Conservation (phyloP, 2,888 invertebrate genomes). For the Drosophila kuntzei region DNA sequence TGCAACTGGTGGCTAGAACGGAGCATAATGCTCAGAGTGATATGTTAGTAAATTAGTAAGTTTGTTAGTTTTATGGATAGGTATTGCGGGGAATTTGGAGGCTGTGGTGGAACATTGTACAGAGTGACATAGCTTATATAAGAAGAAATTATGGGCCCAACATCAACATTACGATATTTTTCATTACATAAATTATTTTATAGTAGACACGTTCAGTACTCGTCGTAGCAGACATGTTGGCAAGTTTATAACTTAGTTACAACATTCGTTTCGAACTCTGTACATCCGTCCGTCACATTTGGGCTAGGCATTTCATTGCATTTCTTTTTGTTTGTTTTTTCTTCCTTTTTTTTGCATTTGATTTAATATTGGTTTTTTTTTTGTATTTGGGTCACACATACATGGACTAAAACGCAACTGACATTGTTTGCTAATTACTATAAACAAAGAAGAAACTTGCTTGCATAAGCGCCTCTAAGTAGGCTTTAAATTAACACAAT, state of each 20-base stretch:
- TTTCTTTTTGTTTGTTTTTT: neutral
- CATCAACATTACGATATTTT: conserved; percentile 85
- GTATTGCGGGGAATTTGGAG: conserved; percentile 31
- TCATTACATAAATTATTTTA: conserved; percentile 85
- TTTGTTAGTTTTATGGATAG: conserved; percentile 23
- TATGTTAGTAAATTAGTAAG: conserved; percentile 29
- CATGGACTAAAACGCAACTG: conserved; percentile 47
- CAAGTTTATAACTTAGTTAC: conserved; percentile 60
- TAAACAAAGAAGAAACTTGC: conserved; percentile 47
- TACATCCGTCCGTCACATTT: conserved; percentile 79
- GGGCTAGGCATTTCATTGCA: conserved; percentile 39
- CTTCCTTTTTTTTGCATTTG: conserved; percentile 5
- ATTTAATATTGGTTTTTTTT: conserved; percentile 15
- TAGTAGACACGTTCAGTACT: conserved; percentile 83
- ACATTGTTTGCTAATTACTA: conserved; percentile 47
- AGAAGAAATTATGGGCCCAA: conserved; percentile 78
- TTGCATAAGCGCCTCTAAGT: conserved; percentile 72
- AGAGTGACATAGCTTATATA: conserved; percentile 51
- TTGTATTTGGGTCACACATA: conserved; percentile 51
- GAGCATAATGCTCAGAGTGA: conserved; percentile 44
- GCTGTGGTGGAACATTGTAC: conserved; percentile 14
- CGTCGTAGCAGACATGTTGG: conserved; percentile 71
- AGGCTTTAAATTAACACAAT: conserved; percentile 65
- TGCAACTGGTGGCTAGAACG: conserved; percentile 57
- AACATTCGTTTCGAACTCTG: conserved; percentile 78